Base-by-base conservation (phyloP, 2,113 vertebrate species). In the Mellivora capensis region DNA sequence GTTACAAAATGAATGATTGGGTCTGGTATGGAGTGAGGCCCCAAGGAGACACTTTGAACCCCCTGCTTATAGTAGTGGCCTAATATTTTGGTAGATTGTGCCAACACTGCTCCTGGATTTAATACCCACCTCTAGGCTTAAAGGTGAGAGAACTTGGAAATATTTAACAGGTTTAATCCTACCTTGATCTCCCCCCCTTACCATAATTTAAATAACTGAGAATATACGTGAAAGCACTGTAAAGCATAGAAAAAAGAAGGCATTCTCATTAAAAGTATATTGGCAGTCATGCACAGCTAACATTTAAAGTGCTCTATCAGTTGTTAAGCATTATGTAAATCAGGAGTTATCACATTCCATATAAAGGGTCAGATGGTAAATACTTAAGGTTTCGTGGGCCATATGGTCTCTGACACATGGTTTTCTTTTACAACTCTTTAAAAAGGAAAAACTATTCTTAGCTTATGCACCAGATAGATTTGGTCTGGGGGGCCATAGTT, bases 41-140 rank as follows among this genome's bases (percentile, higher is more conserved):
- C 80, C 72, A 82, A 94, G 14, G 84, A 74, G 47, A 39, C 18
- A 96, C n/a, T 49, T 11, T 96, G 77, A 90, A 94, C n/a, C 86
- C 88, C 85, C 86, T 98, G 93, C 74, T 98, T 83, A 93, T 93
- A 69, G 87, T 97, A 97, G 97, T 97, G 98, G 96, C 91, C 77
- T 84, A 74, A 52, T 88, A 96, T 81, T 91, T 88, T 96, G 83
- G 49, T 89, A 74, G 49, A 86, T 27, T 82, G 4, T 57, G 52
- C 47, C 61, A 82, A 57, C 15, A 9, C 20, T 94, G 39, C 23
- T 74, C 23, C 83, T 93, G 42, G n/a, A 72, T 93, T 96, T 95
- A 77, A 96, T 57, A 91, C 71, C 29, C 14, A 62, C 47, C 39
- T 97, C 82, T 86, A 62, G 20, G 4, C 47, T 93, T 94, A 90